Conservation (phyloP, 2,113 vertebrate genomes). For the Nyctibius bracteatus region DNA sequence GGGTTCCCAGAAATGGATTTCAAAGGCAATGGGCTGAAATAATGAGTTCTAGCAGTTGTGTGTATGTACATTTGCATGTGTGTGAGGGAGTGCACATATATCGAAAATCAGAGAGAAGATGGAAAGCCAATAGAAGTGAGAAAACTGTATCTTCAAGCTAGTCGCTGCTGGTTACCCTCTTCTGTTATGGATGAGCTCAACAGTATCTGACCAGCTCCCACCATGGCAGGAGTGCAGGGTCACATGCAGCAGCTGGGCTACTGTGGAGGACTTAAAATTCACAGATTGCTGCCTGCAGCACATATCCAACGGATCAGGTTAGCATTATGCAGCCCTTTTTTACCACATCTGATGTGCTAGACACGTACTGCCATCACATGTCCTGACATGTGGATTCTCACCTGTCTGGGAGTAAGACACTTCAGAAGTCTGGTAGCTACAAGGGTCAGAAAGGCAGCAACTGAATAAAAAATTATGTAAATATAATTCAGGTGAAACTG, state of each 20-base stretch:
- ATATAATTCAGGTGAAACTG: neutral
- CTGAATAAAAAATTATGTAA: neutral
- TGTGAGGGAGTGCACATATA: neutral
- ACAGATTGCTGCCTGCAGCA: rapidly evolving
- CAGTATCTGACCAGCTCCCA: neutral
- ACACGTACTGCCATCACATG: neutral
- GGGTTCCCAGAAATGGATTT: neutral
- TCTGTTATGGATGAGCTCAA: neutral
- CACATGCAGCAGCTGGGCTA: neutral
- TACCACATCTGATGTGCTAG: too few species aligned
- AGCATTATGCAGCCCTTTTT: neutral
- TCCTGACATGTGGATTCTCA: neutral
- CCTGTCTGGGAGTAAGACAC: neutral
- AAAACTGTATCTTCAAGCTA: neutral
- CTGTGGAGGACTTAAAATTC: rapidly evolving
- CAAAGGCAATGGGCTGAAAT: neutral
- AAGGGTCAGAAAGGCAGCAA: neutral
- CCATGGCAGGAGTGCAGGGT: neutral
- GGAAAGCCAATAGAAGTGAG: neutral
- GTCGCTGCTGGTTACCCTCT: neutral
- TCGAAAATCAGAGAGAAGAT: neutral
- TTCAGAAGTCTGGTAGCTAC: neutral
- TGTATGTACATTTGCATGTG: neutral
- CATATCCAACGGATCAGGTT: neutral
- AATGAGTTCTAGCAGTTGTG: neutral